Percentiles rank a stretch among this genome's conserved stretches.
Evolutionary conservation across 1,140 invertebrate genomes (phyloP).

Genomic region (Caenorhabditis briggsae): DNA sequence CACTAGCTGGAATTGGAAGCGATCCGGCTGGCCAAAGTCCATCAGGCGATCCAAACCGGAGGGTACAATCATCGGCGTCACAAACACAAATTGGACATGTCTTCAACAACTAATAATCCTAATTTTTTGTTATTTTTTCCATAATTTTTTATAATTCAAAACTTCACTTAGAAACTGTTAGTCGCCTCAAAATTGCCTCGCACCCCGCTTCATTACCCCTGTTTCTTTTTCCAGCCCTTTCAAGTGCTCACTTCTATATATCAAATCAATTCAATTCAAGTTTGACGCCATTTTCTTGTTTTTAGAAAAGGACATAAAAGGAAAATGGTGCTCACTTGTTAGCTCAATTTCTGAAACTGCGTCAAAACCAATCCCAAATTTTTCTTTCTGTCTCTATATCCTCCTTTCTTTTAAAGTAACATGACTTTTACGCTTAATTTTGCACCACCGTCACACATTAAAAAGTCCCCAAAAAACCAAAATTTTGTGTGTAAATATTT

Average conservation of each 20-base stretch:
- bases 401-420: constrained; percentile 42
- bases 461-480: not conserved
- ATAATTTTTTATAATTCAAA: constrained; percentile 9
- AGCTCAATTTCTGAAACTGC: constrained; percentile 56
- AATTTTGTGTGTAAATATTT: constrained; percentile 55
- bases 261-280: constrained; percentile 21
- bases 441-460: not conserved
- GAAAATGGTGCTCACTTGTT: constrained; percentile 53
- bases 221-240: not conserved
- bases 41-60: constrained; percentile 39
- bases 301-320: constrained; percentile 32
- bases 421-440: constrained; percentile 39
- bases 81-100: constrained; percentile 68
- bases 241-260: constrained; percentile 26
- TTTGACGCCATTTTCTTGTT: constrained; percentile 51
- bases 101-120: constrained; percentile 58
- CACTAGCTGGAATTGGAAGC: constrained; percentile 56
- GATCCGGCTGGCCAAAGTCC: constrained; percentile 22
- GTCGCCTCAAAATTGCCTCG: constrained; percentile 39
- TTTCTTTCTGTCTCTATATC: not conserved
- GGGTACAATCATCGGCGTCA: constrained; percentile 59
- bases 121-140: not conserved
- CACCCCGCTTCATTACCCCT: constrained; percentile 31
- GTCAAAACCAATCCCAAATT: not conserved
- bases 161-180: constrained; percentile 51